Conservation (phyloP, 1,140 invertebrate species). For the Zophobas atratus region DNA sequence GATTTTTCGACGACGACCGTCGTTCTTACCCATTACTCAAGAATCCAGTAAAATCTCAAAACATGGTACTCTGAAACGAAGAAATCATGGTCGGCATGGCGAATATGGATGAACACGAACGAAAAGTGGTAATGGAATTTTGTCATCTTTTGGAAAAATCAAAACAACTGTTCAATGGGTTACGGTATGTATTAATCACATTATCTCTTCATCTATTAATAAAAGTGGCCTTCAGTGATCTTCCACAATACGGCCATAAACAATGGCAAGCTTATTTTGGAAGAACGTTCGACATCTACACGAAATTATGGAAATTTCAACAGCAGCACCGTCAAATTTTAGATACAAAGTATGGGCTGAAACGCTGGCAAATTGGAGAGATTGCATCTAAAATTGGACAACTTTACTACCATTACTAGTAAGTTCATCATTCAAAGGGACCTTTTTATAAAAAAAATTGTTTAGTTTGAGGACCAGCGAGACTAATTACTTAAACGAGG, state of each 20-base stretch:
- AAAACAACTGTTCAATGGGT: slow-evolving; percentile 96
- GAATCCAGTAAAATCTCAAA: slow-evolving; percentile 52
- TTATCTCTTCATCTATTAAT: not conserved
- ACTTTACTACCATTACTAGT: slow-evolving; percentile 99
- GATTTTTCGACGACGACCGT: slow-evolving; percentile 61
- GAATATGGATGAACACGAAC: slow-evolving; percentile 88
- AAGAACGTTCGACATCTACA: slow-evolving; percentile 98
- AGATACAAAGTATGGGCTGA: slow-evolving; percentile 95
- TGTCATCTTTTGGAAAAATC: slow-evolving; percentile 97
- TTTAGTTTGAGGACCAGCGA: slow-evolving; percentile 92
- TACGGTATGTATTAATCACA: slow-evolving; percentile 77
- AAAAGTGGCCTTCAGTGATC: slow-evolving; percentile 77
- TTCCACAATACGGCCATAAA: slow-evolving; percentile 97
- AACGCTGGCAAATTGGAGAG: slow-evolving; percentile 99
- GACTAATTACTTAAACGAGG: slow-evolving; percentile 96
- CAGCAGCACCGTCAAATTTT: slow-evolving; percentile 95
- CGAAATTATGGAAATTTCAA: slow-evolving; percentile 99
- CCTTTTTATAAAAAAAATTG: not conserved
- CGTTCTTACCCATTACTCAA: slow-evolving; percentile 50
- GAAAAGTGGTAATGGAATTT: slow-evolving; percentile 96
- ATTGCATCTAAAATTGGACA: slow-evolving; percentile 99
- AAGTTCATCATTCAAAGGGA: slow-evolving; percentile 69
- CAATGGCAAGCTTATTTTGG: slow-evolving; percentile 99
- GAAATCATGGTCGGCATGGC: slow-evolving; percentile 80
- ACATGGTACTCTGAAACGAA: slow-evolving; percentile 56